These are phyloP conservation scores for Drosophila kikkawai DNA, from an alignment of 1,140 invertebrate species.

Conservation along the genomic window DNA sequence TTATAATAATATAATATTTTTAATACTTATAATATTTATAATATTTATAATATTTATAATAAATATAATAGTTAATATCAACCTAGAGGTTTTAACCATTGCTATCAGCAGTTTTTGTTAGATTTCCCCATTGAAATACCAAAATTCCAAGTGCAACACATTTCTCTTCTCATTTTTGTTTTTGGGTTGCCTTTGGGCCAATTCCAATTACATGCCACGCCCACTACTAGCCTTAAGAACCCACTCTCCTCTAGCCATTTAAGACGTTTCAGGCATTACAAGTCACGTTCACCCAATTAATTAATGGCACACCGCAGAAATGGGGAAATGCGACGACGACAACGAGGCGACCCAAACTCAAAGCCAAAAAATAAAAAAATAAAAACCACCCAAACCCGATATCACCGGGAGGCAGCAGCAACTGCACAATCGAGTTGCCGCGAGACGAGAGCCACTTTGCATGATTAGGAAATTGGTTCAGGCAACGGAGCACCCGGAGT, in stretches of 20 bases:
- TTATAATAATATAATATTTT: too few species aligned
- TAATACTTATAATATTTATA: too few species aligned
- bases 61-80: neutral
- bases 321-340: constrained; percentile 29
- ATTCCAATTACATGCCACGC: constrained; percentile 15
- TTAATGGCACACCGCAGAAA: constrained; percentile 42
- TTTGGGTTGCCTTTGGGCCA: constrained; percentile 1
- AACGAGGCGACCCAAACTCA: constrained; percentile 11
- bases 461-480: constrained; percentile 63
- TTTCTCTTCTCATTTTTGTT: neutral
- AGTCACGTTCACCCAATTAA: constrained; percentile 56
- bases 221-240: neutral
- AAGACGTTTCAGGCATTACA: constrained; percentile 15
- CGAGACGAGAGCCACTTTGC: constrained; percentile 50
- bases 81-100: neutral
- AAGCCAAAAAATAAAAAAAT: constrained; percentile 15
- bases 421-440: constrained; percentile 33
- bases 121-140: neutral
- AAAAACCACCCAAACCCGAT: constrained; percentile 26
- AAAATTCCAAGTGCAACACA: constrained; percentile 11
- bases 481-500: constrained; percentile 43
- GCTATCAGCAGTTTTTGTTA: neutral
- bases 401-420: constrained; percentile 19
- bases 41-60: too few species aligned
- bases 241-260: neutral